Evolutionary conservation across 2,888 invertebrate species (phyloP).

Genomic region (Leptothorax acervorum): DNA sequence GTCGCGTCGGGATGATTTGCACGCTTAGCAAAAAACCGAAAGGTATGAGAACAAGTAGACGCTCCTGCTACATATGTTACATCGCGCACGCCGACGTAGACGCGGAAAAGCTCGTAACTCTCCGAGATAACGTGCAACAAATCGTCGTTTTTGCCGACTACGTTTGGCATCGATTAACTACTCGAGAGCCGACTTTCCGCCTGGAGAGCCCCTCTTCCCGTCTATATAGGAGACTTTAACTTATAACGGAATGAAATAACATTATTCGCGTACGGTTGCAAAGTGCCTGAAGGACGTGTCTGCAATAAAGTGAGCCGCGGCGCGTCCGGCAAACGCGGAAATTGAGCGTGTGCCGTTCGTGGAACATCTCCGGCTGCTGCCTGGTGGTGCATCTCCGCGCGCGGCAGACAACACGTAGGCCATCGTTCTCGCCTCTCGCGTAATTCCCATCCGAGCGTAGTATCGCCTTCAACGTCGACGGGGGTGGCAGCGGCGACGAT

Average conservation of each 20-base stretch:
- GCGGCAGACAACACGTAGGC: conserved; percentile 53
- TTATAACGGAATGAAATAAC: not conserved
- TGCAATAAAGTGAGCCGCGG: conserved; percentile 28
- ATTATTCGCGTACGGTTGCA: not conserved
- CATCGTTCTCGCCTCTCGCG: conserved; percentile 62
- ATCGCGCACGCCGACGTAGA: not conserved
- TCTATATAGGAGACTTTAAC: not conserved
- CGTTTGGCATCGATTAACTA: conserved; percentile 27
- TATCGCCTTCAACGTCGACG: conserved; percentile 58
- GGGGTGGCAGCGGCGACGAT: not conserved
- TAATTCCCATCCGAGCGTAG: conserved; percentile 68
- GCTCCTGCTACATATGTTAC: not conserved
- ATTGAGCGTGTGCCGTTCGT: conserved; percentile 52
- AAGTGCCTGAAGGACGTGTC: not conserved
- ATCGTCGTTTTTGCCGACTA: conserved; percentile 19
- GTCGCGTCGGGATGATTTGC: not conserved
- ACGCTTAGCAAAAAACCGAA: not conserved
- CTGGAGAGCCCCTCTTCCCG: not conserved
- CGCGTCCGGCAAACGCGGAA: conserved; percentile 32
- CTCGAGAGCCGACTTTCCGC: not conserved
- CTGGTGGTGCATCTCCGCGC: conserved; percentile 25
- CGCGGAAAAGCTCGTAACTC: conserved; percentile 13
- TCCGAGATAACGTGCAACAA: conserved; percentile 12
- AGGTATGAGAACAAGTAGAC: not conserved
- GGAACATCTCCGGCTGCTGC: conserved; percentile 18